These are phyloP conservation scores for Bradypus variegatus DNA, from an alignment of 2,797 vertebrate species.

Conservation along the genomic window DNA sequence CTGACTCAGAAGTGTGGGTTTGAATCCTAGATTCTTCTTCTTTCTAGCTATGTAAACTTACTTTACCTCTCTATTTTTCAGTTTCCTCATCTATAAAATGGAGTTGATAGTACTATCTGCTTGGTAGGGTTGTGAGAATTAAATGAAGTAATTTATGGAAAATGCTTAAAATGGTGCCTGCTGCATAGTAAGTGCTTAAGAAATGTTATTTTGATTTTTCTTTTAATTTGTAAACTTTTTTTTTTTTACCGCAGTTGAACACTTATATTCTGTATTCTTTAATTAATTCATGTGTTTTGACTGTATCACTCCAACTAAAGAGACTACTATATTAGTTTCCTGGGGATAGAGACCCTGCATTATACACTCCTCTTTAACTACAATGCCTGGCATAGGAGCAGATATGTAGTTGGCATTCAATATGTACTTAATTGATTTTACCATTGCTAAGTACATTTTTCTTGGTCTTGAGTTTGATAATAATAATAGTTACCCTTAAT, in stretches of 20 bases:
- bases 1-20: neutral
- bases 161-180: neutral
- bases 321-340: slow-evolving; percentile 4
- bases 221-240: neutral
- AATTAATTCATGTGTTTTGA: slow-evolving; percentile 32
- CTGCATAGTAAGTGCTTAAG: slow-evolving; percentile 4
- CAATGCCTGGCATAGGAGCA: slow-evolving; percentile 40
- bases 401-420: slow-evolving; percentile 13
- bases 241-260: neutral
- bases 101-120: neutral
- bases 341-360: neutral
- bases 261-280: slow-evolving; percentile 20
- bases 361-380: neutral
- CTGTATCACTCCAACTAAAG: slow-evolving; percentile 32
- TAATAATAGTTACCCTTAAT: slow-evolving; percentile 44
- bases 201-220: slow-evolving; percentile 21
- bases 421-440: slow-evolving; percentile 60
- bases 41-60: neutral
- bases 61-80: slow-evolving; percentile 6
- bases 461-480: slow-evolving; percentile 47
- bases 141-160: neutral
- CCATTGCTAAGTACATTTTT: slow-evolving; percentile 49
- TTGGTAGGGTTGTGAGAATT: neutral
- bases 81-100: slow-evolving; percentile 13
- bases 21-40: neutral